Conservation (phyloP, 2,113 vertebrate species). For the Archilochus colubris region DNA sequence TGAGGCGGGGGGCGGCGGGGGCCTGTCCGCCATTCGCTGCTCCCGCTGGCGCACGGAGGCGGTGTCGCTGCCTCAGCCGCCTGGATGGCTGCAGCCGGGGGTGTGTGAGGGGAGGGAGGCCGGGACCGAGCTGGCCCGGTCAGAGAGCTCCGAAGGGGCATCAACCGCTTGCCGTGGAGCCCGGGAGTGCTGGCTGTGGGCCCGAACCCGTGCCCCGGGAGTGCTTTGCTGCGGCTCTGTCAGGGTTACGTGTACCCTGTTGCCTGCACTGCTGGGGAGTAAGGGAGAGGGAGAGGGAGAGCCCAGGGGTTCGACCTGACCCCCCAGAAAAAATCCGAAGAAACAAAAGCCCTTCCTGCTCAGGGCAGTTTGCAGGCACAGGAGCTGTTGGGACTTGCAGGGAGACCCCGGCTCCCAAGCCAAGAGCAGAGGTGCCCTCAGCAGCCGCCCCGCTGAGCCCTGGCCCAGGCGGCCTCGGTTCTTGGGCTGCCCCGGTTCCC, state of each 20-base stretch:
- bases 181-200: too few species aligned
- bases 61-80: not conserved
- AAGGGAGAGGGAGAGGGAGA: not conserved
- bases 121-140: too few species aligned
- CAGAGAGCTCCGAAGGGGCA: not conserved
- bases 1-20: too few species aligned
- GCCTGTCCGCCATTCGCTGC: not conserved
- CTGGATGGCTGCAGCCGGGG: not conserved
- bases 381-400: fast-evolving
- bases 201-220: fast-evolving
- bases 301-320: not conserved
- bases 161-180: not conserved
- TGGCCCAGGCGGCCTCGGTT: not conserved
- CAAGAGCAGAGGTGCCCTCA: not conserved
- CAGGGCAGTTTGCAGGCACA: not conserved
- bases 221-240: not conserved
- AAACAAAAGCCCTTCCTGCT: not conserved
- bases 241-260: too few species aligned
- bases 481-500: fast-evolving
- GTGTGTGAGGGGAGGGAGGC: not conserved
- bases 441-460: not conserved
- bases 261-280: not conserved
- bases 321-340: fast-evolving
- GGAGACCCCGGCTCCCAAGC: not conserved
- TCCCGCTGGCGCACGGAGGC: not conserved